Evolutionary conservation across 2,113 vertebrate species (phyloP), one percentile per base, ranked within the genome.

Genomic region (Asarcornis scutulata): DNA sequence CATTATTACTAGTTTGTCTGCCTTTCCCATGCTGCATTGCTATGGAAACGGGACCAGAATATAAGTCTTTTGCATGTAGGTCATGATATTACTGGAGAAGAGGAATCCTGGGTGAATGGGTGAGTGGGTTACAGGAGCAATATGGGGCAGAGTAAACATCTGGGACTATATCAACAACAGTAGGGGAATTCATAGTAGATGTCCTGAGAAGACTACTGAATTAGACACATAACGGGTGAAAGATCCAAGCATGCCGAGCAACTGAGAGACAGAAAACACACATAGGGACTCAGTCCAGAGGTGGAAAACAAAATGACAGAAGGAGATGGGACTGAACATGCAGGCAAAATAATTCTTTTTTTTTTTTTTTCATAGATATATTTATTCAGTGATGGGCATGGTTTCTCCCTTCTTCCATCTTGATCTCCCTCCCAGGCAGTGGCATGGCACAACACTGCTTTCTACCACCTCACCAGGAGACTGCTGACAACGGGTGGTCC

Each of bases 31-130:
- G 88, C 80, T 86, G 46, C 58, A 97, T 93, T 88, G 85, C 95
- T 96, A 97, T 97, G 91, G 94, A 93, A 97, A 97, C 88, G 1
- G 80, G 60, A 73, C 58, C 76, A 81, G 89, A 94, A 96, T 86
- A 89, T 79, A 68, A 17, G 17, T 79, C 44, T 82, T 88, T 75
- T 81, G 85, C 89, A 94, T 95, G 58, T 95, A 92, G 94, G 92
- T 96, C 93, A 95, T 80, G n/a, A 42, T 92, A 92, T 52, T 67
- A 91, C 66, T 34, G 58, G 38, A 80, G 66, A 96, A 86, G 48
- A 68, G 88, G 83, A 88, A 59, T 75, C 81, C 69, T 88, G 52
- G 68, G 77, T 90, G 85, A 88, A 55, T 0, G 7, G 88, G 75
- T 94, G 92, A 95, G 56, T 68, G 72, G 68, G 84, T 94, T 88